Base-by-base conservation (phyloP, 1,140 invertebrate genomes). In the Octopus sinensis region DNA sequence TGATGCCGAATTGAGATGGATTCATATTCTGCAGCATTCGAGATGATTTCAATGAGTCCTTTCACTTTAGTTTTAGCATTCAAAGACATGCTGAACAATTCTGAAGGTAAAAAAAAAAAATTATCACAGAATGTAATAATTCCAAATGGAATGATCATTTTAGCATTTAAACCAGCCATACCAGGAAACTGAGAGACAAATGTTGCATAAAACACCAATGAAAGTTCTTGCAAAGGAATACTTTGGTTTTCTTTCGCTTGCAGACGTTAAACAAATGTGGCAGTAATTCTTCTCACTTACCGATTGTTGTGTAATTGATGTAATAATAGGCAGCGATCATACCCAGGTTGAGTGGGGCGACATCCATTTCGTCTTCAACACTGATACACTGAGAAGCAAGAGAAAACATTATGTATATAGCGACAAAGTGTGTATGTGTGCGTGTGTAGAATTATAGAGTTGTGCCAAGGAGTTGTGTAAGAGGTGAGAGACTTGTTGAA, bases 251-350 rank as follows among this genome's bases (percentile, higher is more conserved):
- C n/a, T n/a, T n/a, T n/a, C n/a, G n/a, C n/a, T n/a, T n/a, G 30
- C 30, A 43, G 30, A 43, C 30, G 30, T 43, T 43, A 43, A 43
- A 43, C 30, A 43, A 43, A 43, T 43, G 3, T 43, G 30, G 30
- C 30, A 43, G 30, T 0, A 43, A 43, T 43, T 0, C 30, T 43
- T 43, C 0, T 12, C 7, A 88, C 91, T 91, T 90, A 96, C 95
- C 95, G 83, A 99, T 99, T 0, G 98, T 99, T 0, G 97, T 98
- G 86, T 99, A 99, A 91, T 99, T 99, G 84, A 99, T 99, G 89
- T 99, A 99, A 90, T 99, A 99, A 90, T 99, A 99, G 0, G 98
- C 97, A 4, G 98, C 98, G 91, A 99, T 99, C 97, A 99, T 99
- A 83, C 98, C 98, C 88, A 99, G 92, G 92, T 99, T 99, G 0